Evolutionary conservation across 1,140 invertebrate species (phyloP).

Genomic region (Pantala flavescens): DNA sequence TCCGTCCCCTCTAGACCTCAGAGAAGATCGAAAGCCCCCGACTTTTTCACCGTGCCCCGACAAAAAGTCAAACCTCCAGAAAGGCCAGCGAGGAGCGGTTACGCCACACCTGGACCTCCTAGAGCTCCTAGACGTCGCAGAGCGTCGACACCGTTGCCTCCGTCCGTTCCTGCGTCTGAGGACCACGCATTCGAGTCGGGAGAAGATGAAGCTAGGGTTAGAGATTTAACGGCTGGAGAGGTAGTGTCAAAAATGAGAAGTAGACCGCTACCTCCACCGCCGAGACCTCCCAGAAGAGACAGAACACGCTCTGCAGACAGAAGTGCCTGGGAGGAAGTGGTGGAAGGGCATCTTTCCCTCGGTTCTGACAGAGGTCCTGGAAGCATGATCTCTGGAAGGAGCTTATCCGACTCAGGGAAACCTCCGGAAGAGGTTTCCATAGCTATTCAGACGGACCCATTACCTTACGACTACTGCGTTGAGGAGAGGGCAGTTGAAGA

Average conservation of each 20-base stretch:
- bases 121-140: neutral
- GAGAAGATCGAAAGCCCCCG: neutral
- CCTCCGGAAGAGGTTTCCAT: neutral
- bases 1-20: neutral
- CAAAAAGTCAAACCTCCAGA: neutral
- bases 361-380: neutral
- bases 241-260: conserved; percentile 67
- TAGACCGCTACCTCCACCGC: conserved; percentile 67
- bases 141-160: neutral
- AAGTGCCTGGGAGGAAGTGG: neutral
- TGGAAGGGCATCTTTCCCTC: neutral
- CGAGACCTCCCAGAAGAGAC: conserved; percentile 51
- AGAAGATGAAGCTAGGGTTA: conserved; percentile 26
- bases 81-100: neutral
- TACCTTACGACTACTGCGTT: neutral
- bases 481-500: neutral
- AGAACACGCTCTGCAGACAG: neutral
- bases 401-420: neutral
- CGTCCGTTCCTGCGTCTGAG: neutral
- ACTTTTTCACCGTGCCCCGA: neutral
- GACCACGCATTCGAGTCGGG: neutral
- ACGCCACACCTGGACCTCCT: neutral
- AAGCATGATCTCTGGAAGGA: neutral
- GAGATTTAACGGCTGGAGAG: conserved; percentile 54
- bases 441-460: neutral